A percentile compares a stretch with the other conserved stretches of the same genome.
These are phyloP conservation scores for Gnatocerus cornutus DNA, from an alignment of 2,888 invertebrate genomes.

Conservation along the genomic window DNA sequence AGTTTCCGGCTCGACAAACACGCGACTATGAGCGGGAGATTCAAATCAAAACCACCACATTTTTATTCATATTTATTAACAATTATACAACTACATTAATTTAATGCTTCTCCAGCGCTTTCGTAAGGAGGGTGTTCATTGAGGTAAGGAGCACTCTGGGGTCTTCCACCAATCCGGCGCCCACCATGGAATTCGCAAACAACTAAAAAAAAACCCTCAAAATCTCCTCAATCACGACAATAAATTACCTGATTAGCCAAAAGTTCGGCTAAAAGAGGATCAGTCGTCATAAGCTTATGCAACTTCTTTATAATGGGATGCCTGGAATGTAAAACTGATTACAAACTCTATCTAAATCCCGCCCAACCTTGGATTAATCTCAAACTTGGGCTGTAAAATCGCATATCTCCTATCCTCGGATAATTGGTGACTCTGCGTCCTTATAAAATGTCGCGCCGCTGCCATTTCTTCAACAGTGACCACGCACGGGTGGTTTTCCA, in stretches of 20 bases:
- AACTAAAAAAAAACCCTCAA: slow-evolving; percentile 72
- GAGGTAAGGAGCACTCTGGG: slow-evolving; percentile 87
- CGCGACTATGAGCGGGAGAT: slow-evolving; percentile 38
- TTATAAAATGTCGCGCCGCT: slow-evolving; percentile 94
- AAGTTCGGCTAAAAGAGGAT: slow-evolving; percentile 88
- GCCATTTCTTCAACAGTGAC: slow-evolving; percentile 98
- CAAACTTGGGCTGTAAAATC: slow-evolving; percentile 91
- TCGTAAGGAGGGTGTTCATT: slow-evolving; percentile 89
- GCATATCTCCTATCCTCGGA: slow-evolving; percentile 90
- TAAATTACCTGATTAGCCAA: slow-evolving; percentile 90
- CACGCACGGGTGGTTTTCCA: slow-evolving; percentile 94
- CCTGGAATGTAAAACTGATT: slow-evolving; percentile 71
- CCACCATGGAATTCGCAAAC: slow-evolving; percentile 95
- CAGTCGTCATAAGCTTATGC: slow-evolving; percentile 80
- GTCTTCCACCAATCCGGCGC: slow-evolving; percentile 94
- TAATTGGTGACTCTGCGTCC: slow-evolving; percentile 87
- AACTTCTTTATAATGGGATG: slow-evolving; percentile 94
- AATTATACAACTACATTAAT: slow-evolving; percentile 22
- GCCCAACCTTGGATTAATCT: slow-evolving; percentile 90
- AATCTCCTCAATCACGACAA: slow-evolving; percentile 28
- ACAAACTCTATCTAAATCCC: not conserved
- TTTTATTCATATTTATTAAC: slow-evolving; percentile 44
- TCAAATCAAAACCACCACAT: slow-evolving; percentile 28
- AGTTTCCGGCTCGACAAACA: slow-evolving; percentile 34
- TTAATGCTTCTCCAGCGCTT: slow-evolving; percentile 82